Evolutionary conservation across 2,113 vertebrate genomes (phyloP), one percentile per base, ranked within the genome.

Genomic region (Hippocampus mohnikei): DNA sequence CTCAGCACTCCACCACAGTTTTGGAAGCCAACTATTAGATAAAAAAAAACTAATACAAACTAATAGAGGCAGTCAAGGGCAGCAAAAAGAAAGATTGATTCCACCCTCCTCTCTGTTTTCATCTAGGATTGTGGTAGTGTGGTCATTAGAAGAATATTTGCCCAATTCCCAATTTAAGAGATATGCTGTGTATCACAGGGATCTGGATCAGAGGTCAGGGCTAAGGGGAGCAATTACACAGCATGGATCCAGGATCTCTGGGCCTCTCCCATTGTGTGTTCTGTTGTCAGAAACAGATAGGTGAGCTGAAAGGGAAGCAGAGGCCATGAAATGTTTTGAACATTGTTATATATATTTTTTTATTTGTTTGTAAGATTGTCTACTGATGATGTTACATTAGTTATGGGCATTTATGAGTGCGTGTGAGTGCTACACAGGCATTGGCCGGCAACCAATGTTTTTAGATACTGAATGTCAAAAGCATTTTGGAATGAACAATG

Each of bases 91-190:
- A 48, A 70, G 75, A 83, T 65, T 46, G 42, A 65, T 46, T 46
- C 12, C 37, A 63, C 37, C 27, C 20, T 41, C 41, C 41, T 25
- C 23, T 27, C 8, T 46, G 12, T 44, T 65, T 65, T 27, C 23
- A 65, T 68, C 33, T 11, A 16, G 10, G 21, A 56, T 68, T 68
- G 67, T 55, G 18, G 5, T 68, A 4, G 52, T 68, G 33, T 18
- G 21, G 92, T 90, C 92, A 92, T 92, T 91, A 92, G 88, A 87
- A 88, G 88, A 90, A 93, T 92, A 93, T 93, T 92, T 92, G 90
- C 91, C 88, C 90, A 91, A 89, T 91, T 90, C 90, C 89, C 77
- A 81, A 88, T 91, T 89, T 92, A 92, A 92, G 92, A 89, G 90
- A 90, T 89, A 90, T 77, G 82, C 81, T 90, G 87, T 91, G 87